Evolutionary conservation across 2,797 vertebrate genomes (phyloP).

Genomic region (Cephalopachus bancanus): DNA sequence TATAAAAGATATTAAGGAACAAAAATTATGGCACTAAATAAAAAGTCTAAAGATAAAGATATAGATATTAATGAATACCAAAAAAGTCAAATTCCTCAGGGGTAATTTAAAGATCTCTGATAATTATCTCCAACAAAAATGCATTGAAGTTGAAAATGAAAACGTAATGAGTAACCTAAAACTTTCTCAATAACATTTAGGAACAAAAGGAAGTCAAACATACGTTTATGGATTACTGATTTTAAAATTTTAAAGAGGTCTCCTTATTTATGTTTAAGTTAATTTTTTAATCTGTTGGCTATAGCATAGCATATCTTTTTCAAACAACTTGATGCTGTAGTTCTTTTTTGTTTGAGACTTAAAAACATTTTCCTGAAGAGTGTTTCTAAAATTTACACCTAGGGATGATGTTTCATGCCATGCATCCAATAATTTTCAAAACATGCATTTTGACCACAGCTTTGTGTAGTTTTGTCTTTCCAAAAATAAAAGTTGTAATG

Average conservation of each 20-base stretch:
- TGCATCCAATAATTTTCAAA: neutral
- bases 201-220: neutral
- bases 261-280: neutral
- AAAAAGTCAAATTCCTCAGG: neutral
- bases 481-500: neutral
- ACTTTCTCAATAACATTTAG: neutral
- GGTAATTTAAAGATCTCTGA: neutral
- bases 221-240: neutral
- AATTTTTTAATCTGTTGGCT: neutral
- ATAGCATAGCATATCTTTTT: neutral
- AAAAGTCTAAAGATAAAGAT: neutral
- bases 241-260: neutral
- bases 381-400: neutral
- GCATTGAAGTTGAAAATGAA: neutral
- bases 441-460: neutral
- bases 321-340: neutral
- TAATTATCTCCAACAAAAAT: conserved; percentile 21
- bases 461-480: neutral
- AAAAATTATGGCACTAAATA: neutral
- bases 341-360: neutral
- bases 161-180: neutral
- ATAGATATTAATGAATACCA: neutral
- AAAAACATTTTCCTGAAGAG: neutral
- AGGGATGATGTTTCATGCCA: neutral
- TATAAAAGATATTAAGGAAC: neutral